These are phyloP conservation scores for Lypha dubia DNA, from an alignment of 2,888 invertebrate genomes.

Conservation along the genomic window DNA sequence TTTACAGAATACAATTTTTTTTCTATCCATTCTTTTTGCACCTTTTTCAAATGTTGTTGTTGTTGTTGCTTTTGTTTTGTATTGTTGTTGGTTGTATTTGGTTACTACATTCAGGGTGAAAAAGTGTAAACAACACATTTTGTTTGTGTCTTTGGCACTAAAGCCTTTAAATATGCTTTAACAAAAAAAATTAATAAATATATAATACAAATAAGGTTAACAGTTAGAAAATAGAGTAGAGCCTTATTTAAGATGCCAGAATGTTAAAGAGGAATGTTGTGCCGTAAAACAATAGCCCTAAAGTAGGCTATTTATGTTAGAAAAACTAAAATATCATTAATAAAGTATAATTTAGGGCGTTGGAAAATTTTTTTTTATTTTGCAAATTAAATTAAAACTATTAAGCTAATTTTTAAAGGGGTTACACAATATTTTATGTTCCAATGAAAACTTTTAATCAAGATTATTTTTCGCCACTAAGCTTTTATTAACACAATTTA, in stretches of 20 bases:
- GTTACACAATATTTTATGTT: too few relatives aligned
- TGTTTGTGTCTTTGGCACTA: conserved; percentile 13
- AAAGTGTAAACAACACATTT: conserved; percentile 30
- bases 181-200: too few relatives aligned
- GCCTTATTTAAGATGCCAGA: conserved; percentile 35
- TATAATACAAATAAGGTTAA: conserved; percentile 34
- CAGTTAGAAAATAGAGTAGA: conserved; percentile 25
- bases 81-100: conserved; percentile 18
- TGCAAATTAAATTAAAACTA: background rate
- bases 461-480: too few relatives aligned
- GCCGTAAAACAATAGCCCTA: conserved; percentile 8
- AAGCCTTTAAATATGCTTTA: conserved; percentile 37
- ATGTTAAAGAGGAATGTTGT: conserved; percentile 13
- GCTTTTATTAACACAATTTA: too few relatives aligned
- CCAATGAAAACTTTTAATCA: too few relatives aligned
- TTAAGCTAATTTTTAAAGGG: background rate
- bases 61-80: conserved; percentile 26
- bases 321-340: conserved; percentile 9
- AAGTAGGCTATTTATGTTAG: conserved; percentile 39
- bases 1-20: conserved; percentile 30
- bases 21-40: background rate
- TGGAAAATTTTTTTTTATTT: background rate
- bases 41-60: conserved; percentile 18
- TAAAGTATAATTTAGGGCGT: conserved; percentile 19
- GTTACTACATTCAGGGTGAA: conserved; percentile 56